phyloP scores from a whole-genome alignment of 2,888 invertebrate genomes.

The Temnothorax unifasciatus region DNA sequence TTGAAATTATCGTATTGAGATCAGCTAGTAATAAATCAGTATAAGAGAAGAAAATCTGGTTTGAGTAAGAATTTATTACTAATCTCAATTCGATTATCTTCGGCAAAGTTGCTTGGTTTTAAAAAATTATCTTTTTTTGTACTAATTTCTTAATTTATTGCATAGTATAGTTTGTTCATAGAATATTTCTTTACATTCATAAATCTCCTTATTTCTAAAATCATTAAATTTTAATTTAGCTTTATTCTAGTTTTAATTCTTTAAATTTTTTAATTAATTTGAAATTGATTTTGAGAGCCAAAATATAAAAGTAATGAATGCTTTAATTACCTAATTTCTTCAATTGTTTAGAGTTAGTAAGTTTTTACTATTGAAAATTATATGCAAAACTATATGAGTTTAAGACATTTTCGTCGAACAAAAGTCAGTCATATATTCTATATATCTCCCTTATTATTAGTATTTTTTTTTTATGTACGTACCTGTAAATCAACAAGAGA shows the following conservation, averaged over 20 bases:
- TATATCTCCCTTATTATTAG: not conserved
- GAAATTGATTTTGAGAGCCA: not conserved
- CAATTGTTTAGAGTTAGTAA: not conserved
- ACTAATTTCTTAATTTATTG: not conserved
- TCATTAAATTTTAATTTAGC: not conserved
- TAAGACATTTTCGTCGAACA: not conserved
- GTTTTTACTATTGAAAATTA: slow-evolving; percentile 4
- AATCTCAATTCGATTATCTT: not conserved
- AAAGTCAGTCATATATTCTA: slow-evolving; percentile 9
- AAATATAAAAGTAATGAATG: not conserved
- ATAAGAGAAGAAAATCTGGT: too few species aligned
- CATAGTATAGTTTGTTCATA: not conserved
- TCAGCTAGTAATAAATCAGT: not conserved
- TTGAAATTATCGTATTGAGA: not conserved
- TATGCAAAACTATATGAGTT: not conserved
- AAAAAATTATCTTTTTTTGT: not conserved
- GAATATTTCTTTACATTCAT: slow-evolving; percentile 16
- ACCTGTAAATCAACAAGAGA: slow-evolving; percentile 22
- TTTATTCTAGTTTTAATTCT: not conserved
- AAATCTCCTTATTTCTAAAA: not conserved
- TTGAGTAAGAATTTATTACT: not conserved
- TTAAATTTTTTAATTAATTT: not conserved
- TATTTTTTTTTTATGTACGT: not conserved
- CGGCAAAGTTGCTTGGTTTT: not conserved
- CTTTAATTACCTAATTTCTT: not conserved